Base-by-base conservation (phyloP, 2,888 invertebrate genomes). In the Scaptomyza polygonia region DNA sequence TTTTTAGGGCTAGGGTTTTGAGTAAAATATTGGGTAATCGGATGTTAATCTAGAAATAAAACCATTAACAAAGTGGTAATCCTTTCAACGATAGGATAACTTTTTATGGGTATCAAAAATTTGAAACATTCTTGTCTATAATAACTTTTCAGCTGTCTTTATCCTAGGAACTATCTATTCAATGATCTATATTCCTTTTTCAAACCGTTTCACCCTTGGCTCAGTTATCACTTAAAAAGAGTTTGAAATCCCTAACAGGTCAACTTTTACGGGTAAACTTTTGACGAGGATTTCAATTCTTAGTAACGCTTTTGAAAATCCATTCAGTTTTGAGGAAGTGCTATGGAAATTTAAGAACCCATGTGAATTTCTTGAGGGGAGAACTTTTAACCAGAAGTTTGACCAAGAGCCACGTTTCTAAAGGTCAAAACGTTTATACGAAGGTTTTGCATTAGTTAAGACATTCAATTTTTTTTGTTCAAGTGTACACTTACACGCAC, bases 401-500 rank as follows among this genome's bases (percentile, higher is more conserved):
- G 34, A 14, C 25, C 5, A 14, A 7, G 6, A 36, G 6, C 14
- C 5, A 1, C n/a, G 5, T 36, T 36, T 36, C 7, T 14, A 39
- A 39, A 16, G 16, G 39, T 39, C 16, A 16, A 39, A 39, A 16
- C 39, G 16, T 39, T 16, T 39, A 39, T 9, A 39, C 8, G 16
- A 39, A 16, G 9, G 9, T 16, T 16, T 16, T 39, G 9, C 8
- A 8, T 14, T 14, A 16, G 39, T 39, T 16, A 39, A 16, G 39
- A 16, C n/a, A 6, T 1, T n/a, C 4, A 5, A n/a, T n/a, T n/a
- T n/a, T n/a, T 32, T 48, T 48, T 48, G 9, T 18, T 6, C 4
- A 9, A 48, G 48, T 48, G 53, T 64, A 48, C 68, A 64, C 44
- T 39, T 36, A 40, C 6, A 43, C 25, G 49, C 7, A 36, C 39